Evolutionary conservation across 2,113 vertebrate species (phyloP).

Genomic region (Myotis davidii): DNA sequence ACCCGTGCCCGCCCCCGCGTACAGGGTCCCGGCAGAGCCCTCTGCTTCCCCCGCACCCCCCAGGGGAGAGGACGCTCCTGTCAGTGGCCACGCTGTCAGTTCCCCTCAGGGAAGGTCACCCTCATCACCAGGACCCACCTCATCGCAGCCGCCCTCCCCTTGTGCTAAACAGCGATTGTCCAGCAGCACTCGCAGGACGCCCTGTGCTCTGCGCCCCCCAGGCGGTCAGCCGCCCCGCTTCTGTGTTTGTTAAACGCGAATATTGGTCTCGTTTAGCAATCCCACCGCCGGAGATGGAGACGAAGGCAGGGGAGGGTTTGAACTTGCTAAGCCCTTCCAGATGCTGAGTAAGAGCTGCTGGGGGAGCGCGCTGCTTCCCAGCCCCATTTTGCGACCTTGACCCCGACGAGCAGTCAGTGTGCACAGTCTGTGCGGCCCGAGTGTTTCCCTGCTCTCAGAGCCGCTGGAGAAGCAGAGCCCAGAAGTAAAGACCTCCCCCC

Average conservation of each 20-base stretch:
- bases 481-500: neutral
- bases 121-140: neutral
- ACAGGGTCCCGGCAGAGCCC: neutral
- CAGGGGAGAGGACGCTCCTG: neutral
- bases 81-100: neutral
- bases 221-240: neutral
- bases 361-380: neutral
- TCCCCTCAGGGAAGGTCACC: neutral
- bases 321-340: neutral
- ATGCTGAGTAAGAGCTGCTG: neutral
- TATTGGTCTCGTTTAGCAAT: neutral
- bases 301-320: neutral
- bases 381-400: neutral
- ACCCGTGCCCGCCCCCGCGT: neutral
- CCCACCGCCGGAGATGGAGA: too few species aligned
- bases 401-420: neutral
- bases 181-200: neutral
- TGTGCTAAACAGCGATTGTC: neutral
- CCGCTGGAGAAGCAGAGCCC: too few species aligned
- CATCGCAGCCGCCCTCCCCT: neutral
- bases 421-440: neutral
- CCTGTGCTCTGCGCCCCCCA: fast-evolving
- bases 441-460: neutral
- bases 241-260: neutral
- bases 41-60: neutral